Percentiles rank a stretch among this genome's conserved stretches.
Evolutionary conservation across 2,113 vertebrate species (phyloP).

Genomic region (Mixornis gularis): DNA sequence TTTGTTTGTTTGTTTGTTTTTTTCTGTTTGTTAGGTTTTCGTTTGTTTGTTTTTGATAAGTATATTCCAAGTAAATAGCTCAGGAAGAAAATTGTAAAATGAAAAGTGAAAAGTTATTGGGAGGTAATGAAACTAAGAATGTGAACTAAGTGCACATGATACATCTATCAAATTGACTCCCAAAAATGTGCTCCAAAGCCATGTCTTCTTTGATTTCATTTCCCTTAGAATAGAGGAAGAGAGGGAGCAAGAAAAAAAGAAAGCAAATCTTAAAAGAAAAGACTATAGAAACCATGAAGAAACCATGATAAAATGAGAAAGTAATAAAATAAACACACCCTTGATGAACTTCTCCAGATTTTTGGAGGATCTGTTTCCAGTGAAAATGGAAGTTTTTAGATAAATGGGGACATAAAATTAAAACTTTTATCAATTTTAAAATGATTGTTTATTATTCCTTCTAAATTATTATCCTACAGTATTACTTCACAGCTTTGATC

Average conservation of each 20-base stretch:
- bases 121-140: neutral
- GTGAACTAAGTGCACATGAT: neutral
- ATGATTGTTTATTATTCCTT: neutral
- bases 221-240: neutral
- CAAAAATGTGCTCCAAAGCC: neutral
- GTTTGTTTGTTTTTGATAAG: neutral
- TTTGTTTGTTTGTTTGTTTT: neutral
- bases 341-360: neutral
- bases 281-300: neutral
- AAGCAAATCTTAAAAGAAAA: neutral
- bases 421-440: neutral
- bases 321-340: neutral
- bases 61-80: neutral
- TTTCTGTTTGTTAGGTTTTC: neutral
- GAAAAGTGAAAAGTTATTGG: neutral
- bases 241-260: neutral
- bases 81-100: neutral
- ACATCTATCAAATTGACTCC: neutral
- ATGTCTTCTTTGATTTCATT: neutral
- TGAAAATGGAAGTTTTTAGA: neutral
- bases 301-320: neutral
- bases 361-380: neutral
- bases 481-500: neutral
- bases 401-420: neutral
- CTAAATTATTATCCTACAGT: neutral